Percentiles rank a stretch among this genome's conserved stretches.
Evolutionary conservation across 2,888 invertebrate genomes (phyloP).

Genomic region (Autographa pulchrina): DNA sequence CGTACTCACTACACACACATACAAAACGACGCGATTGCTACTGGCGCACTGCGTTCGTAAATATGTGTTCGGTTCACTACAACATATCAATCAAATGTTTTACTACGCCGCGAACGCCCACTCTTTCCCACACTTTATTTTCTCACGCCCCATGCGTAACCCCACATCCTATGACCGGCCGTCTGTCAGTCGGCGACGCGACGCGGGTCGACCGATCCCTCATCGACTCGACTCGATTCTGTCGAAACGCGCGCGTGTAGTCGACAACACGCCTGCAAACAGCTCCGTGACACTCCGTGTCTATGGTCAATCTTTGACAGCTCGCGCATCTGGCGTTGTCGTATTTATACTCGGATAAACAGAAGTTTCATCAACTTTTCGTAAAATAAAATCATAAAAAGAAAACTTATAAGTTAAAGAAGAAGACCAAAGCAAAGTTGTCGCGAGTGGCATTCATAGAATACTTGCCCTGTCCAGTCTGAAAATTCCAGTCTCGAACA

Average conservation of each 20-base stretch:
- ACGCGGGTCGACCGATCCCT: constrained; percentile 70
- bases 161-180: constrained; percentile 92
- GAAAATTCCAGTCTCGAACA: constrained; percentile 93
- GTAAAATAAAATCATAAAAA: constrained; percentile 55
- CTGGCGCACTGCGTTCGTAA: constrained; percentile 81
- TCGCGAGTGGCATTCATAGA: constrained; percentile 33
- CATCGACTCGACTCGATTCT: constrained; percentile 65
- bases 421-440: constrained; percentile 36
- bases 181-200: constrained; percentile 77
- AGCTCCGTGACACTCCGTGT: constrained; percentile 78
- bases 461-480: constrained; percentile 89
- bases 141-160: constrained; percentile 94
- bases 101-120: constrained; percentile 91
- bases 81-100: constrained; percentile 90
- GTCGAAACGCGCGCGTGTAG: constrained; percentile 76
- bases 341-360: constrained; percentile 81
- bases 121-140: constrained; percentile 95
- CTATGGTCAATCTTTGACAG: constrained; percentile 87
- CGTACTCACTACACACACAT: constrained; percentile 82
- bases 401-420: constrained; percentile 23
- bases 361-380: constrained; percentile 71
- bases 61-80: constrained; percentile 87
- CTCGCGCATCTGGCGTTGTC: constrained; percentile 85
- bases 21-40: constrained; percentile 75
- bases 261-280: constrained; percentile 78